Conservation (phyloP, 2,797 vertebrate genomes). For the Takifugu ocellatus region DNA sequence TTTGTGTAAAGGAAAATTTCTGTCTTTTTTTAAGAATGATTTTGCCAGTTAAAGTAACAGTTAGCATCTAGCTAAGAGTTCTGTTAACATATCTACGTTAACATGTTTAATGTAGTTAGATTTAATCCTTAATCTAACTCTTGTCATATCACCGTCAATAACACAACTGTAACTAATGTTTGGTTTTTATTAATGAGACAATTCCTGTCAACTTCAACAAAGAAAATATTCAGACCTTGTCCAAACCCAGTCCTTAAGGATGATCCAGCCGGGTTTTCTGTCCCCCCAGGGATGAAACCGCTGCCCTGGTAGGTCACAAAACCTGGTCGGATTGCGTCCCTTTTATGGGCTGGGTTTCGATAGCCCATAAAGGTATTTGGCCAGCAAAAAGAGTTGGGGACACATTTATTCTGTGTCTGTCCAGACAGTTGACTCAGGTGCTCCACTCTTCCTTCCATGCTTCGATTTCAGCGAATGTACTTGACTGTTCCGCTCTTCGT, state of each 20-base stretch:
- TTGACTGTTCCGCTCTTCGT: conserved; percentile 14
- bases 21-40: conserved; percentile 42
- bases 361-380: conserved; percentile 12
- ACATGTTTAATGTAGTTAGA: conserved; percentile 58
- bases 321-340: too few relatives aligned
- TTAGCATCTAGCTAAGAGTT: too few relatives aligned
- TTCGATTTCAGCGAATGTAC: conserved; percentile 51
- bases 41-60: conserved; percentile 50
- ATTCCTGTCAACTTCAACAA: conserved; percentile 24
- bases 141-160: conserved; percentile 20
- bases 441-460: conserved; percentile 45
- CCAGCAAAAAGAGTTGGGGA: conserved; percentile 24
- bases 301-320: too few relatives aligned
- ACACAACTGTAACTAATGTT: conserved; percentile 23
- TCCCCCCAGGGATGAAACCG: too few relatives aligned
- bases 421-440: conserved; percentile 66
- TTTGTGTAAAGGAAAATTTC: conserved; percentile 25
- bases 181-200: conserved; percentile 19
- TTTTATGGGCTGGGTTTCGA: too few relatives aligned
- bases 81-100: conserved; percentile 31
- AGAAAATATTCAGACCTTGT: conserved; percentile 8
- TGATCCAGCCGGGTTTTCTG: too few relatives aligned
- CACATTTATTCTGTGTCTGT: conserved; percentile 19
- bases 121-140: conserved; percentile 52
- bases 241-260: too few relatives aligned